Base-by-base conservation (phyloP, 2,113 vertebrate genomes). In the Reinhardtius hippoglossoides region DNA sequence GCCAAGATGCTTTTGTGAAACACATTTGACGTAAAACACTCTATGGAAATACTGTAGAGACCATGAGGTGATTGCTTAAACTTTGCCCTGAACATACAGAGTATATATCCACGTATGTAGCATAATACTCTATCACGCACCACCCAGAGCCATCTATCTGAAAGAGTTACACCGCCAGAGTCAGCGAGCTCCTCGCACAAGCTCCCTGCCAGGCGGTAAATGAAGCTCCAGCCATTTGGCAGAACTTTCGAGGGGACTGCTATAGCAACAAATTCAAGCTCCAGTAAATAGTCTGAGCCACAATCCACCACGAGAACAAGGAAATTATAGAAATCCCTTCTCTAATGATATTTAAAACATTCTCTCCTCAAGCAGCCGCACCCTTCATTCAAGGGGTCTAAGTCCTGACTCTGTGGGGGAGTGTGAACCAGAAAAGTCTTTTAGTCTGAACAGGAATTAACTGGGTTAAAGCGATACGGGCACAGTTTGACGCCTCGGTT, bases 281-380 rank as follows among this genome's bases (percentile, higher is more conserved):
- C 31, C 56, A 72, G 76, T 81, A 83, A 87, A 85, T 78, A 81
- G 61, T 76, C 80, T 23, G 79, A 82, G 74, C 78, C 71, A 76
- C 60, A 21, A 18, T 23, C 5, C 61, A 14, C 15, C 9, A 46
- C 18, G 54, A 42, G n/a, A 0, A 23, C 54, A 63, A 62, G 31
- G 71, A 83, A 78, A 83, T 72, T 2, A 71, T 24, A 73, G 13
- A 65, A 82, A 58, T 71, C 15, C 62, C 42, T 75, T 79, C 20
- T 42, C 70, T 71, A 63, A 66, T n/a, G 1, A 76, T n/a, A 78
- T 73, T 69, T 23, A 69, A 55, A 65, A 71, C 42, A 40, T 67
- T 46, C 3, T 79, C 40, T 70, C 42, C 13, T 68, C 9, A 4
- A 67, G 35, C 31, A n/a, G 23, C 65, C 56, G 8, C 35, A 80